Percentiles rank a stretch among this genome's conserved stretches.
These are phyloP conservation scores for Paedocypris sp. DNA, from an alignment of 2,113 vertebrate species.

Conservation along the genomic window DNA sequence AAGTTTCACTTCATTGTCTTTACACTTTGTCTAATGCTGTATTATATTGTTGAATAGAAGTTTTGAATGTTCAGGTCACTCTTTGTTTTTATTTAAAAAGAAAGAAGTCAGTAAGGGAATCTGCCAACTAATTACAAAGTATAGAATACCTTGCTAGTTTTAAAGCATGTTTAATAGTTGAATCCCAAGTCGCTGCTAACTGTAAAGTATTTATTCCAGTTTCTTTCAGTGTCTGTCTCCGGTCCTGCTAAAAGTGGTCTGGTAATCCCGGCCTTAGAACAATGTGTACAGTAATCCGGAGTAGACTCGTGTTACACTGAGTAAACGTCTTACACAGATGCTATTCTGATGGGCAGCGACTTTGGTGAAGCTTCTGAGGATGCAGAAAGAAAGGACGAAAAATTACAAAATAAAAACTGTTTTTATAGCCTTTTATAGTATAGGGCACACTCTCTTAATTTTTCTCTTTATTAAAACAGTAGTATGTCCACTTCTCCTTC, in stretches of 20 bases:
- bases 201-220: not conserved
- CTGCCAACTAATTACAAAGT: no score
- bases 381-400: not conserved
- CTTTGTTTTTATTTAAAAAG: no score
- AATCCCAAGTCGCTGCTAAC: no score
- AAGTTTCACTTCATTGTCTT: no score
- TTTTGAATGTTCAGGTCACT: no score
- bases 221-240: not conserved
- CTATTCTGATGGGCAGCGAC: not conserved
- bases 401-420: not conserved
- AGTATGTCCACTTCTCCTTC: not conserved
- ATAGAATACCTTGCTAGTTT: no score
- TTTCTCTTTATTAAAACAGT: slow-evolving; percentile 4
- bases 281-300: slow-evolving; percentile 6
- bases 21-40: no score
- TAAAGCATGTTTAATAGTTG: no score
- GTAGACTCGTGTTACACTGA: not conserved
- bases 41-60: no score
- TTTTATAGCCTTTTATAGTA: no score
- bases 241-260: not conserved
- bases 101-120: no score
- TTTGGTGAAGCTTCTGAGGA: not conserved
- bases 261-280: not conserved
- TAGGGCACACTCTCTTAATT: not conserved
- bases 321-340: not conserved